phyloP scores from a whole-genome alignment of 2,888 invertebrate species.

The Gisinianus flammeolus region DNA sequence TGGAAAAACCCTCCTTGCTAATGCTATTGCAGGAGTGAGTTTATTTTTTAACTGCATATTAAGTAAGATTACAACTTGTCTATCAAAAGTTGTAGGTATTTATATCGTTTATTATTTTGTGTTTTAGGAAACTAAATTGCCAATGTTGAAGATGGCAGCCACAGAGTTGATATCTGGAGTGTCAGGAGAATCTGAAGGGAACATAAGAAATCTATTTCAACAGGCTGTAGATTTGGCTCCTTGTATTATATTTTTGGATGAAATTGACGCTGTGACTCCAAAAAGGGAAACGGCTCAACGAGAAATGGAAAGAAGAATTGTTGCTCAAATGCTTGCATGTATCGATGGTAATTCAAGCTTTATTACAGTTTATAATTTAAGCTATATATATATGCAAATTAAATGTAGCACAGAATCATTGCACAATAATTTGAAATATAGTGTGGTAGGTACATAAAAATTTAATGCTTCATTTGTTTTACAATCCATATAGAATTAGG shows the following conservation, averaged over 20 bases:
- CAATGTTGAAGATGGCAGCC: slow-evolving; percentile 84
- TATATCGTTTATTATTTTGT: background rate
- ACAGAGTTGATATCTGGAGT: slow-evolving; percentile 93
- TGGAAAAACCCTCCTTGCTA: slow-evolving; percentile 79
- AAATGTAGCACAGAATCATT: no score
- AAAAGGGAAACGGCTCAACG: slow-evolving; percentile 87
- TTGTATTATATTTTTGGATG: slow-evolving; percentile 91
- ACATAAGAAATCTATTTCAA: slow-evolving; percentile 89
- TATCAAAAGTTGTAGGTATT: slow-evolving; percentile 24
- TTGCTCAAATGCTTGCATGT: slow-evolving; percentile 87
- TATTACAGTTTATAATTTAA: slow-evolving; percentile 52
- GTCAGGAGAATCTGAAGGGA: slow-evolving; percentile 81
- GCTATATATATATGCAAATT: no score
- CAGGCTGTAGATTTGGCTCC: slow-evolving; percentile 77
- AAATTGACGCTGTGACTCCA: slow-evolving; percentile 94
- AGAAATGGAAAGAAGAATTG: slow-evolving; percentile 96
- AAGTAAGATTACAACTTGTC: no score
- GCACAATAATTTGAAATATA: background rate
- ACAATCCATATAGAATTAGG: slow-evolving; percentile 66
- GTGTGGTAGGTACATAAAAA: background rate
- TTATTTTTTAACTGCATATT: slow-evolving; percentile 18
- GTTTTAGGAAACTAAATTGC: slow-evolving; percentile 80
- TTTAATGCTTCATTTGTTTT: no score
- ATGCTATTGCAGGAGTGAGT: slow-evolving; percentile 80
- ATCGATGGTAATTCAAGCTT: slow-evolving; percentile 75